phyloP scores from a whole-genome alignment of 2,113 vertebrate species.

The Danionella cerebrum region DNA sequence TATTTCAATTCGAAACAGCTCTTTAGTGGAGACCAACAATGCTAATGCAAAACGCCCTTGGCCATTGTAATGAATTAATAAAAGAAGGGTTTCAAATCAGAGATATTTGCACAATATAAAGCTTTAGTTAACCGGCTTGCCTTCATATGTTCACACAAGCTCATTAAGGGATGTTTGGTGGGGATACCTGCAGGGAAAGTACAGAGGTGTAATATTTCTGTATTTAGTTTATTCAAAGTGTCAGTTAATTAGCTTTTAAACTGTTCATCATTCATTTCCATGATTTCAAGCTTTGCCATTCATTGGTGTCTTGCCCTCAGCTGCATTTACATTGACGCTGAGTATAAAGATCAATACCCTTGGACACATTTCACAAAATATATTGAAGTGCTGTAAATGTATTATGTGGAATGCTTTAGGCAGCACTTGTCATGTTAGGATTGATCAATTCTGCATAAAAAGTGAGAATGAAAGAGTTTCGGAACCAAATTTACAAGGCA shows the following conservation, averaged over 20 bases:
- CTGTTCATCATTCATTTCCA: not conserved
- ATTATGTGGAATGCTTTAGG: too few species aligned
- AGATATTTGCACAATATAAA: constrained; percentile 17
- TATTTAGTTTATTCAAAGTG: not conserved
- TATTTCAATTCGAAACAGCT: not conserved
- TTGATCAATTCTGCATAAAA: too few species aligned
- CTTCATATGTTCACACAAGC: constrained; percentile 10
- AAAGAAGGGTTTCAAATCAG: not conserved
- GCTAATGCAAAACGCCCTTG: not conserved
- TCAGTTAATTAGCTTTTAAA: constrained; percentile 4
- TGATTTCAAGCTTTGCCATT: not conserved
- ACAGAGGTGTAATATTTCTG: constrained; percentile 2
- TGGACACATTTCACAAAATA: not conserved
- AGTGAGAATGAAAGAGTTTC: too few species aligned
- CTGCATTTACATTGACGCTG: not conserved
- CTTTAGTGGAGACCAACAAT: not conserved
- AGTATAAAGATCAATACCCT: not conserved
- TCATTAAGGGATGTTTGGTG: constrained; percentile 19
- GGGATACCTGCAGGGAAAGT: constrained; percentile 15
- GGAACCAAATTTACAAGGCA: too few species aligned
- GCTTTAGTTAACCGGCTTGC: constrained; percentile 20
- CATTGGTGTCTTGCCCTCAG: not conserved
- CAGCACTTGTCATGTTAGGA: too few species aligned
- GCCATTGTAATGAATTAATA: not conserved
- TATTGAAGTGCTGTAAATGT: too few species aligned